Conservation (phyloP, 92 coral and sea anemone species). For the Epizoanthus fatuus region DNA sequence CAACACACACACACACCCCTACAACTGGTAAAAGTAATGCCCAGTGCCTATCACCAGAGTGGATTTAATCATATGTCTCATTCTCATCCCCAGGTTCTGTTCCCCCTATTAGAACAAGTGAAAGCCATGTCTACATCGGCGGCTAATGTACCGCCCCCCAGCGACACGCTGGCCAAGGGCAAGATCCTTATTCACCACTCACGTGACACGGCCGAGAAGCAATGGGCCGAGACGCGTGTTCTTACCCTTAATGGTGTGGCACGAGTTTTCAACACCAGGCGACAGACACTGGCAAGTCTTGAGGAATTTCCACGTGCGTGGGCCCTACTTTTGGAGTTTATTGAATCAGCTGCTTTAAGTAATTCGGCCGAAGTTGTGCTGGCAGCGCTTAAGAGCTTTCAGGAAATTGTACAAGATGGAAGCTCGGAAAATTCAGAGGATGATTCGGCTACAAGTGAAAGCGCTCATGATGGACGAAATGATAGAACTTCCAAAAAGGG, state of each 20-base stretch:
- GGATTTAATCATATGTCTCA: not conserved
- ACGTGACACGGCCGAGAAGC: conserved; percentile 99
- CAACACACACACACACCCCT: no score
- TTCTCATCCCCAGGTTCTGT: conserved; percentile 78
- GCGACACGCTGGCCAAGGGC: conserved; percentile 87
- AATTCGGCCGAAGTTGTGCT: conserved; percentile 97
- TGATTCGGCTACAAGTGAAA: conserved; percentile 63
- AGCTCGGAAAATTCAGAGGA: conserved; percentile 59
- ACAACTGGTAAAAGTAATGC: no score
- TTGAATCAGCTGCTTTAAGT: conserved; percentile 97
- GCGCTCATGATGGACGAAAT: conserved; percentile 44
- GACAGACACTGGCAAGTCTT: conserved; percentile 95
- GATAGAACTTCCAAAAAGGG: conserved; percentile 6
- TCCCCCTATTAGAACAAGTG: conserved; percentile 96
- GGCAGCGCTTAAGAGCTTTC: conserved; percentile 98
- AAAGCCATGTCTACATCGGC: conserved; percentile 98
- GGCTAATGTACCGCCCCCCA: conserved; percentile 98
- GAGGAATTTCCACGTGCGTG: conserved; percentile 99
- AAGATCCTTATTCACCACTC: conserved; percentile 99
- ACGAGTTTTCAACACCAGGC: conserved; percentile 98
- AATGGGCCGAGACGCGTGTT: conserved; percentile 99
- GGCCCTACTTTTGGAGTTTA: conserved; percentile 96
- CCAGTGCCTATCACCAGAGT: no score
- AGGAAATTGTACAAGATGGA: conserved; percentile 95
- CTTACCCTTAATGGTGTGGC: conserved; percentile 96